Percentiles rank a stretch among this genome's conserved stretches.
These are phyloP conservation scores for Okapia johnstoni DNA, from an alignment of 2,113 vertebrate genomes.

Conservation along the genomic window DNA sequence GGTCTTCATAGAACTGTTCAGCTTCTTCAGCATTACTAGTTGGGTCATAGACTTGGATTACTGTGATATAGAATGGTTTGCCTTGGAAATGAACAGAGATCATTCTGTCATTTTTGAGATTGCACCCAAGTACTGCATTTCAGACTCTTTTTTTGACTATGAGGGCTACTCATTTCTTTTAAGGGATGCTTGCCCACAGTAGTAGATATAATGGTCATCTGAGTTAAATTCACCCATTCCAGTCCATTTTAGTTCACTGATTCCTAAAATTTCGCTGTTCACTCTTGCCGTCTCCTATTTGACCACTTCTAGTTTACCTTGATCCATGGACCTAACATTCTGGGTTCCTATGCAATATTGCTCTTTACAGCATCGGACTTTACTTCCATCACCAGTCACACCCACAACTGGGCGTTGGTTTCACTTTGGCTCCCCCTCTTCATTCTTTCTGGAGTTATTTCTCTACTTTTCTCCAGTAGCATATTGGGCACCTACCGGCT, in stretches of 20 bases:
- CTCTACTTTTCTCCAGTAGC: neutral
- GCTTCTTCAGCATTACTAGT: no score
- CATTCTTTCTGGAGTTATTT: neutral
- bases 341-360: neutral
- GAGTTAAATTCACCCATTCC: neutral
- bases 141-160: neutral
- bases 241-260: neutral
- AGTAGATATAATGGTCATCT: neutral
- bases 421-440: neutral
- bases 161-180: neutral
- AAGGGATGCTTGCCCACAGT: neutral
- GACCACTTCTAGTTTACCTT: neutral
- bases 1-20: no score
- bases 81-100: no score
- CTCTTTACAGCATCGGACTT: neutral
- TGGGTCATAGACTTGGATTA: no score
- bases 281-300: neutral
- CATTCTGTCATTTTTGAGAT: no score
- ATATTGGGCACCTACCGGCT: neutral
- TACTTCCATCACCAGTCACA: neutral
- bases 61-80: no score
- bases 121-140: neutral
- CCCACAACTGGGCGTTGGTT: neutral
- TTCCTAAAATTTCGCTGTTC: neutral
- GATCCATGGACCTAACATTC: neutral